Conservation (phyloP, 2,113 vertebrate genomes). For the Plectropomus leopardus region DNA sequence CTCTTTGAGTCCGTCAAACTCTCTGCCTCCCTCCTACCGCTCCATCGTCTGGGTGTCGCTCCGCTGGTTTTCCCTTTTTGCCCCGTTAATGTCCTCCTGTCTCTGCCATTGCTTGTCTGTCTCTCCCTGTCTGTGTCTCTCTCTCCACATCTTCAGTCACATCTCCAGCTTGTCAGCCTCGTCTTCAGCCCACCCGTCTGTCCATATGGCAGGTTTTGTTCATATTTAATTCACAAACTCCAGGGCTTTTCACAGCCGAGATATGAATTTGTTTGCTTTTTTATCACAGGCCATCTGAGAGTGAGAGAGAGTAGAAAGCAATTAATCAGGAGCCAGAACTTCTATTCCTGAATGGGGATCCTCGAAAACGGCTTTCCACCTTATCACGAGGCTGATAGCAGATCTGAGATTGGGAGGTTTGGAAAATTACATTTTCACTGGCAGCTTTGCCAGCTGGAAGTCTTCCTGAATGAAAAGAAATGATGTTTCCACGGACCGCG, state of each 20-base stretch:
- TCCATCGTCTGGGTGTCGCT: conserved; percentile 9
- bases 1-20: conserved; percentile 26
- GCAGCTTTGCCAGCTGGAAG: conserved; percentile 64
- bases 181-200: not conserved
- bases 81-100: not conserved
- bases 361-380: conserved; percentile 59
- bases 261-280: conserved; percentile 56
- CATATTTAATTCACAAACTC: conserved; percentile 51
- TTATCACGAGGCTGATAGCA: conserved; percentile 61
- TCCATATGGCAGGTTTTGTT: conserved; percentile 41
- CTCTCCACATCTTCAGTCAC: not conserved
- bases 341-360: conserved; percentile 61
- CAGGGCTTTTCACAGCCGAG: not conserved
- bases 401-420: conserved; percentile 65
- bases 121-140: not conserved
- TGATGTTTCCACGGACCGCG: conserved; percentile 13
- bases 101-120: not conserved
- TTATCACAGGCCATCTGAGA: conserved; percentile 46
- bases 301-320: conserved; percentile 23
- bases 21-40: not conserved
- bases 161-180: conserved; percentile 15
- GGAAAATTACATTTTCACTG: conserved; percentile 70
- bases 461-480: conserved; percentile 57
- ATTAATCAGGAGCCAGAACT: conserved; percentile 63
- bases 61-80: not conserved